Percentiles rank a stretch among this genome's conserved stretches.
Conservation (phyloP, 2,797 vertebrate genomes). For the Premnoplex brunnescens region DNA sequence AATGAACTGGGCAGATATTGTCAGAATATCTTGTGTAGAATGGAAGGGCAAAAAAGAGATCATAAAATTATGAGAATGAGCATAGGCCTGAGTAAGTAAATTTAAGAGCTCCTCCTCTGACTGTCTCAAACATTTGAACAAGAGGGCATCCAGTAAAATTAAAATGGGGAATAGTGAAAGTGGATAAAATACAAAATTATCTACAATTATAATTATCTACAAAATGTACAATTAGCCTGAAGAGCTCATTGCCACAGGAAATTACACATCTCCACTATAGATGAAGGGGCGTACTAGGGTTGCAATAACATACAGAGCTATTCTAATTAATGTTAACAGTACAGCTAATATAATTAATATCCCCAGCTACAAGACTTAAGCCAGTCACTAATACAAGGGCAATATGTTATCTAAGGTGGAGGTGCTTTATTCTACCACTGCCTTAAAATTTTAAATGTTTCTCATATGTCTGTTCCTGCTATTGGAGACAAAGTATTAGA, state of each 20-base stretch:
- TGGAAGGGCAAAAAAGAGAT: neutral
- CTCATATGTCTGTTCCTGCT: neutral
- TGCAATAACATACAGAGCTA: neutral
- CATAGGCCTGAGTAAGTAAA: neutral
- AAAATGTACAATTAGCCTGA: slow-evolving; percentile 17
- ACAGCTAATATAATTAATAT: neutral
- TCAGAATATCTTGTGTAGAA: neutral
- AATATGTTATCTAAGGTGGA: neutral
- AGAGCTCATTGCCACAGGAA: slow-evolving; percentile 34
- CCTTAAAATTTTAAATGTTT: neutral
- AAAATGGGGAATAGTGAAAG: neutral
- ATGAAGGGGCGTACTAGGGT: neutral
- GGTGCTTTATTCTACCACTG: neutral
- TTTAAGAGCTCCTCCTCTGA: neutral
- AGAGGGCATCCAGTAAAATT: neutral
- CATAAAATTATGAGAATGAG: neutral
- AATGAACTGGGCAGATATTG: neutral
- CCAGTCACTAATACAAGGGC: neutral
- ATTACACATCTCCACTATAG: neutral
- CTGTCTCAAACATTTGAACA: slow-evolving; percentile 16
- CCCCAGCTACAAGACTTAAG: neutral
- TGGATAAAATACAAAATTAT: slow-evolving; percentile 34
- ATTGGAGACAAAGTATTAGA: neutral
- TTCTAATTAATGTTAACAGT: slow-evolving; percentile 30
- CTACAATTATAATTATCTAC: slow-evolving; percentile 22